phyloP scores from a whole-genome alignment of 2,113 vertebrate genomes.

The Heliornis fulica region DNA sequence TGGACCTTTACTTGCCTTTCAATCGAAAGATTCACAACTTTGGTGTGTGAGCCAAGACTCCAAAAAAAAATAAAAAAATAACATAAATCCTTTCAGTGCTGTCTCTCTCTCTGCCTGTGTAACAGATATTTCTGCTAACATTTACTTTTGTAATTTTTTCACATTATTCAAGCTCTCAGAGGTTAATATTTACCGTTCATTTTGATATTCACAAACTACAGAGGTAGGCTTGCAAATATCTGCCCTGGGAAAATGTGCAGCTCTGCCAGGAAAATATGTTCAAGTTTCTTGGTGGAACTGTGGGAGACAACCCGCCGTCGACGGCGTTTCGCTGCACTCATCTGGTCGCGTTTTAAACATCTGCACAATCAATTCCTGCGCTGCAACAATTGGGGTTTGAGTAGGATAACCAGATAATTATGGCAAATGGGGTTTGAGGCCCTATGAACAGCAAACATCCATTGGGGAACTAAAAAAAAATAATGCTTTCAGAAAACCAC shows the following conservation, averaged over 20 bases:
- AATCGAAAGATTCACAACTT: conserved; percentile 56
- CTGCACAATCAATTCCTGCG: neutral
- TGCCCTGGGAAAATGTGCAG: conserved; percentile 24
- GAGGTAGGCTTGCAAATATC: conserved; percentile 61
- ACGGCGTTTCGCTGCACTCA: conserved; percentile 1
- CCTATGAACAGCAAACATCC: neutral
- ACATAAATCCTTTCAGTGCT: conserved; percentile 35
- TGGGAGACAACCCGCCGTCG: neutral
- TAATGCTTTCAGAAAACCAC: neutral
- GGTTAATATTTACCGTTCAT: conserved; percentile 68
- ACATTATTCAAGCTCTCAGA: conserved; percentile 57
- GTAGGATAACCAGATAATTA: neutral
- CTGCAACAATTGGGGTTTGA: neutral
- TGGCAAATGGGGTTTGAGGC: neutral
- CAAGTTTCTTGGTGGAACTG: conserved; percentile 40
- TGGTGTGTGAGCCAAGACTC: conserved; percentile 4
- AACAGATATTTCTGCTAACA: conserved; percentile 64
- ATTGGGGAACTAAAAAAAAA: neutral
- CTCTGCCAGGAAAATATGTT: conserved; percentile 58
- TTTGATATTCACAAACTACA: conserved; percentile 55
- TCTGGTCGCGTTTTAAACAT: conserved; percentile 28
- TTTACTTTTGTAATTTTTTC: conserved; percentile 68
- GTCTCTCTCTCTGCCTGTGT: conserved; percentile 30
- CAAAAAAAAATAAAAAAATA: too few species aligned
- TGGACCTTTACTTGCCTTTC: conserved; percentile 26